A percentile compares a stretch with the other conserved stretches of the same genome.
These are phyloP conservation scores for Samia ricini DNA, from an alignment of 1,140 invertebrate species.

Conservation along the genomic window DNA sequence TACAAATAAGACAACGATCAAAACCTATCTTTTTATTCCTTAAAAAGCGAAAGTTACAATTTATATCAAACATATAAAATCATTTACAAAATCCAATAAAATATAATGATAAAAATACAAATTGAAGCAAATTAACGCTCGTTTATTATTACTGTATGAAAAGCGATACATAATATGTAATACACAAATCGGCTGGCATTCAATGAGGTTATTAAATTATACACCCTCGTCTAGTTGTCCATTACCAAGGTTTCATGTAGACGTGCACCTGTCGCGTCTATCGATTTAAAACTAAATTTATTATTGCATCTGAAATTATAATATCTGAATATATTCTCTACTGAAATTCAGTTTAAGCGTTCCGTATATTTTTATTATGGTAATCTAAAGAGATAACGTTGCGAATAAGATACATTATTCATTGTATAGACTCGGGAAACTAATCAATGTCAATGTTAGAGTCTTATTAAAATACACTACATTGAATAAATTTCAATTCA, in stretches of 20 bases:
- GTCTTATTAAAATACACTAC: background rate
- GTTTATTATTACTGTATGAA: background rate
- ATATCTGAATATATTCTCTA: background rate
- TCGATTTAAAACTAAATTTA: constrained; percentile 3
- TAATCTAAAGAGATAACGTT: background rate
- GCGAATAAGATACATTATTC: constrained; percentile 43
- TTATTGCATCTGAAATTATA: constrained; percentile 11
- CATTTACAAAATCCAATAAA: background rate
- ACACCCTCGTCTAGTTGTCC: background rate
- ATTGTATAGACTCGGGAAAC: constrained; percentile 44
- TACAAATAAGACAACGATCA: no score
- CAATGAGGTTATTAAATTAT: constrained; percentile 18
- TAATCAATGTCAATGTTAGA: constrained; percentile 63
- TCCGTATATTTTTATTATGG: background rate
- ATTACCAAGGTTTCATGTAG: constrained; percentile 8
- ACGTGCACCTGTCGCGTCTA: constrained; percentile 12
- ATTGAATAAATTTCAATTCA: constrained; percentile 1
- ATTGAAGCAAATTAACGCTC: background rate
- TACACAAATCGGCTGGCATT: constrained; percentile 15
- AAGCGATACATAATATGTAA: background rate
- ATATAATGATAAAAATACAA: background rate
- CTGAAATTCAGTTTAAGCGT: background rate
- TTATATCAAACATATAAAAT: no score
- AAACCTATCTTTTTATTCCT: no score
- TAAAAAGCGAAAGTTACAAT: no score